Base-by-base conservation (phyloP, 2,113 vertebrate genomes). In the Campylomormyrus numenius region DNA sequence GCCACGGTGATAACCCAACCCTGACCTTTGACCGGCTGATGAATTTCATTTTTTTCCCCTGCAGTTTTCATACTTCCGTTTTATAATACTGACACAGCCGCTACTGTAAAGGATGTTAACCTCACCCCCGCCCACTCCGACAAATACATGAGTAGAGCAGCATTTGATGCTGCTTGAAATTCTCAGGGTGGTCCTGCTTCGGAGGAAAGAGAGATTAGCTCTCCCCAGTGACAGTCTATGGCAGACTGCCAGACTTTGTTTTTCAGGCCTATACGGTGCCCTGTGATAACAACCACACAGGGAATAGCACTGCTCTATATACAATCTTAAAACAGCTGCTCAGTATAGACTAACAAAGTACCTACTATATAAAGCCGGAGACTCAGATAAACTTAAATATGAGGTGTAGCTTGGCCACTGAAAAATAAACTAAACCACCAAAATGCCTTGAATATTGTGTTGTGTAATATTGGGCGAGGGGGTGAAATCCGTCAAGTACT, bases 151-250 rank as follows among this genome's bases (percentile, higher is more conserved):
- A 56, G 50, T 42, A 15, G 77, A 27, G 35, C 35, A 9, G 9
- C 89, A n/a, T 49, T 88, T 48, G 42, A 74, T 66, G 88, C 24
- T 77, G 5, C 27, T 31, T 89, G 88, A 49, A 31, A 70, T 77
- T 48, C 88, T 89, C 88, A 31, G 66, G 66, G 88, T 89, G 88
- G 88, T 77, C 88, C 17, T 48, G n/a, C 58, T 42, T 88, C 5
- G n/a, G 46, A 50, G 66, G 88, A 70, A 77, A 27, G 46, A n/a
- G 46, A 66, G 66, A 74, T 74, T 74, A 77, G 46, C 48, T 50
- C 62, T 49, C 58, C 62, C 62, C 46, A 52, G 19, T 46, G 39
- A 70, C 53, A 66, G 56, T 17, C 19, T 19, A 70, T 88, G 87
- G 87, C 87, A 17, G 42, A n/a, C 39, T 46, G 53, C 87, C 87